Evolutionary conservation across 1,140 invertebrate genomes (phyloP), one percentile per base, ranked within the genome.

Genomic region (Neodiprion lecontei): DNA sequence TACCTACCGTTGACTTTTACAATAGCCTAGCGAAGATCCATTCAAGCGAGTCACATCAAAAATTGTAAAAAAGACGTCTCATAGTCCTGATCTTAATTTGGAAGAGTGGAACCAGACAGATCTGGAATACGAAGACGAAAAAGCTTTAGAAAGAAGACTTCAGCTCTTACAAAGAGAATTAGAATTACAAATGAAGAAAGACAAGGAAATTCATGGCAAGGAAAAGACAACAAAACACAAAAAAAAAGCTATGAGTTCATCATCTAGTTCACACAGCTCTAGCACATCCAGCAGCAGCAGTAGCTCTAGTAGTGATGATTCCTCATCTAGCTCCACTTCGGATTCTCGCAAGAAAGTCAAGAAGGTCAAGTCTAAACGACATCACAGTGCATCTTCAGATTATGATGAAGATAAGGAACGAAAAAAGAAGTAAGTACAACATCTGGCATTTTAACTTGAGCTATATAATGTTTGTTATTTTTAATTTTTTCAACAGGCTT

Each of bases 81-180:
- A 91, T 70, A 92, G 91, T 82, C 90, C 91, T 47, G 92, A 93
- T 76, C 89, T 91, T 77, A 92, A 93, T 81, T 92, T 93, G 85
- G 92, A 94, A 81, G 91, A 92, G 82, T 95, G 93, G 93, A 93
- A 94, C 84, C 92, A 94, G 87, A 93, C 91, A 79, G 92, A 93
- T 86, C 87, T 95, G 81, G 95, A 95, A 83, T 94, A 94, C 89
- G 94, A 94, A 76, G 94, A 96, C 88, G 93, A 95, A 75, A 93
- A 95, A 82, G 93, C 93, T 66, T 88, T 96, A 78, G 94, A 95
- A 85, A 92, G 93, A 86, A 90, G 94, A 75, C 89, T 94, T 77
- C 92, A 93, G 81, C 91, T 94, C 80, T 89, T 96, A 78, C 93
- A 95, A 83, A 89, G 93, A 81, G 94, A 95, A 88, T 88, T 96